A percentile compares a stretch with the other conserved stretches of the same genome.
Evolutionary conservation across 2,888 invertebrate genomes (phyloP).

Genomic region (Mythimna lalbum): DNA sequence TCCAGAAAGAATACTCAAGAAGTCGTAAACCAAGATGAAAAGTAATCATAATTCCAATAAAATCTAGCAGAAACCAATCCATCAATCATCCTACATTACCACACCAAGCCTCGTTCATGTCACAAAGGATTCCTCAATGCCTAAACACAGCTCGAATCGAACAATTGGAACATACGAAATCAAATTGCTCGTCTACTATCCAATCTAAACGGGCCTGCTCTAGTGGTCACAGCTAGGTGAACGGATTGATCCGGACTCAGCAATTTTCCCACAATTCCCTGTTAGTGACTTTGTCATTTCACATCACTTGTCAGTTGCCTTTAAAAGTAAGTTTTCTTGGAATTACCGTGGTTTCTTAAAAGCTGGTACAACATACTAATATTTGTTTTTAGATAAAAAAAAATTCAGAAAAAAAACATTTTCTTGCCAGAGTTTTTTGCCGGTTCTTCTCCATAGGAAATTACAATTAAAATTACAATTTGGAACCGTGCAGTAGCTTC

Average conservation of each 20-base stretch:
- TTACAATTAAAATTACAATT: too few relatives aligned
- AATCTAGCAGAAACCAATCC: conserved; percentile 5
- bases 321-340: background rate
- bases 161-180: conserved; percentile 33
- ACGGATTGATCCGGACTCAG: conserved; percentile 80
- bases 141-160: conserved; percentile 32
- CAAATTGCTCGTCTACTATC: conserved; percentile 52
- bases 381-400: too few relatives aligned
- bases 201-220: conserved; percentile 56
- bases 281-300: conserved; percentile 71
- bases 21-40: background rate
- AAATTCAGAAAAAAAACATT: too few relatives aligned
- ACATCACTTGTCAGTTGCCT: conserved; percentile 22
- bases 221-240: conserved; percentile 72
- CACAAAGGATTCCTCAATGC: conserved; percentile 33
- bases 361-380: background rate
- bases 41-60: background rate
- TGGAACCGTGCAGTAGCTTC: too few relatives aligned
- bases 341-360: background rate
- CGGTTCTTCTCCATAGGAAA: too few relatives aligned
- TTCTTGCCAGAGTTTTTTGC: too few relatives aligned
- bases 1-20: background rate
- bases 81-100: conserved; percentile 27
- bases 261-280: conserved; percentile 78
- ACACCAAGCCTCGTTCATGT: conserved; percentile 5